Conservation (phyloP, 2,888 invertebrate species). For the Drepanosiphum platanoidis region DNA sequence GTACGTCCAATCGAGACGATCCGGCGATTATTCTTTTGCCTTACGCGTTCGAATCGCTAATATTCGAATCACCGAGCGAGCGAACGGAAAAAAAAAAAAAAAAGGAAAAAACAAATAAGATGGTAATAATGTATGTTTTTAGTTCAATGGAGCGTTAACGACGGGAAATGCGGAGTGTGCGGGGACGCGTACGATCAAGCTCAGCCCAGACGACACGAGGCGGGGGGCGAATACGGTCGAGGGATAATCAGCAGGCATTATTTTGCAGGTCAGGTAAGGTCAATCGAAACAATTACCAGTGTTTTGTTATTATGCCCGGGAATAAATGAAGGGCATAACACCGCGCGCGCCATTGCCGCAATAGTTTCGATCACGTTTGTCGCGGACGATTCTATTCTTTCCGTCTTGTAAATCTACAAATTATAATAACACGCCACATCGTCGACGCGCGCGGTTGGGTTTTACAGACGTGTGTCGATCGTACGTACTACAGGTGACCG, state of each 20-base stretch:
- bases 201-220: constrained; percentile 86
- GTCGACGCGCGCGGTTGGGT: too few species aligned
- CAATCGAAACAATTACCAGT: constrained; percentile 36
- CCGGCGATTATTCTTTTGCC: constrained; percentile 1
- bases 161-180: constrained; percentile 88
- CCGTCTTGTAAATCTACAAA: background rate
- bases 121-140: constrained; percentile 65
- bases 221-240: constrained; percentile 86
- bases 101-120: constrained; percentile 50
- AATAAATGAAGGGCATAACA: background rate
- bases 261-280: constrained; percentile 79
- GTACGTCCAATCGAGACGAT: background rate
- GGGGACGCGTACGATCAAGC: constrained; percentile 83
- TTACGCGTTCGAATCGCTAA: background rate
- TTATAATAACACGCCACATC: background rate
- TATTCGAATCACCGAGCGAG: constrained; percentile 22
- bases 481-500: background rate
- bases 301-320: background rate
- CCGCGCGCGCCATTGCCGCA: background rate
- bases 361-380: constrained; percentile 9
- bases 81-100: background rate
- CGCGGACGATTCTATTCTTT: background rate
- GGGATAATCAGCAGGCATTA: constrained; percentile 86
- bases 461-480: background rate
- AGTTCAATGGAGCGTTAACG: constrained; percentile 89